Evolutionary conservation across 2,888 invertebrate genomes (phyloP).

Genomic region (Drosophila villosipedis): DNA sequence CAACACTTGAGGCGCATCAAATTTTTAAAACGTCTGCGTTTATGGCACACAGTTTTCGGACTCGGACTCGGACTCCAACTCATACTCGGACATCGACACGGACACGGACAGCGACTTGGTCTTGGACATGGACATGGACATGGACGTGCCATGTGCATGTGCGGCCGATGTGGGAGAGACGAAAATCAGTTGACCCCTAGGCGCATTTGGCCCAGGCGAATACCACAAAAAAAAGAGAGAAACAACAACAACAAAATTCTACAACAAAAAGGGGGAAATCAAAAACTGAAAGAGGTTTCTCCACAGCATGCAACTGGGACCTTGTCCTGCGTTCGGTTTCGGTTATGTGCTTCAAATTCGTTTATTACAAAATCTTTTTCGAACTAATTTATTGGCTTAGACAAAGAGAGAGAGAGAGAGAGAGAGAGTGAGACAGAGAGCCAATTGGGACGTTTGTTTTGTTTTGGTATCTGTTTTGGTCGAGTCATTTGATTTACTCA

Average conservation of each 20-base stretch:
- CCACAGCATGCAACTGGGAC: conserved; percentile 56
- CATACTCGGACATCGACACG: conserved; percentile 13
- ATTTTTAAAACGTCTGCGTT: conserved; percentile 81
- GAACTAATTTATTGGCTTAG: conserved; percentile 70
- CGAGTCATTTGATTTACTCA: conserved; percentile 57
- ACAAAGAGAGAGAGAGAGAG: not conserved
- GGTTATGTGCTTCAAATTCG: conserved; percentile 63
- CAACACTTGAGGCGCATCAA: conserved; percentile 78
- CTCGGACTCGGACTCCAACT: conserved; percentile 47
- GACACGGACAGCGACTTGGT: conserved; percentile 26
- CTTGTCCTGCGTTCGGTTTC: conserved; percentile 34
- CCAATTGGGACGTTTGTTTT: not conserved
- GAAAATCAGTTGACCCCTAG: conserved; percentile 73
- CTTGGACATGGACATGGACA: conserved; percentile 51
- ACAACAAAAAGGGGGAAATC: conserved; percentile 26
- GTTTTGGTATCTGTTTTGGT: conserved; percentile 1
- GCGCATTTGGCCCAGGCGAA: conserved; percentile 67
- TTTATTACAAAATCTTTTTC: conserved; percentile 77
- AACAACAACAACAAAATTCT: conserved; percentile 1
- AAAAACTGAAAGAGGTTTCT: conserved; percentile 46
- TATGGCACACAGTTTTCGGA: conserved; percentile 77
- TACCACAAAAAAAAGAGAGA: conserved; percentile 23
- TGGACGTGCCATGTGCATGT: conserved; percentile 55
- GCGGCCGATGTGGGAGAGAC: conserved; percentile 71
- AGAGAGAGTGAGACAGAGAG: not conserved